Evolutionary conservation across 2,888 invertebrate species (phyloP).

Genomic region (Autographa gamma): DNA sequence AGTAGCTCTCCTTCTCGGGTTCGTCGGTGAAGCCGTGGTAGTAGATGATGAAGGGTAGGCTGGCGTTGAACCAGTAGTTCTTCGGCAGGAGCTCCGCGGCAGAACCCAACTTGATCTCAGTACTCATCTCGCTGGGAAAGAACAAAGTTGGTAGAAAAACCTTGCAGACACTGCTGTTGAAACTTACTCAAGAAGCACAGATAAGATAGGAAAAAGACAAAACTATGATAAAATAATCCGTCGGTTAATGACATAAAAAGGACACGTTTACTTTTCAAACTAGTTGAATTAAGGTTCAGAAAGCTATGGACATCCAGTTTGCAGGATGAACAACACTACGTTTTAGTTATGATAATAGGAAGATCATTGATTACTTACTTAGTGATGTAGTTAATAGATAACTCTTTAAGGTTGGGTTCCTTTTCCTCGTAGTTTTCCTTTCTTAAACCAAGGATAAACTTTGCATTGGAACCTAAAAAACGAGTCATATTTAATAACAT

Average conservation of each 20-base stretch:
- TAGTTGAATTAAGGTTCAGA: too few relatives aligned
- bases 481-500: background rate
- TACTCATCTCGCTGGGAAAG: slow-evolving; percentile 19
- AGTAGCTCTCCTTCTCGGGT: slow-evolving; percentile 54
- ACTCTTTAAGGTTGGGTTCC: slow-evolving; percentile 52
- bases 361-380: slow-evolving; percentile 35
- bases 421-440: slow-evolving; percentile 32
- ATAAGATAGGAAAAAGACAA: too few relatives aligned
- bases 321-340: too few relatives aligned
- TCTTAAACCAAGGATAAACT: slow-evolving; percentile 43
- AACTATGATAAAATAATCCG: too few relatives aligned
- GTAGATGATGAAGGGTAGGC: slow-evolving; percentile 45
- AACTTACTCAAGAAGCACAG: too few relatives aligned
- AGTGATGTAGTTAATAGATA: slow-evolving; percentile 48
- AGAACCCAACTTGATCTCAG: slow-evolving; percentile 18
- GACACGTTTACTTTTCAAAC: too few relatives aligned
- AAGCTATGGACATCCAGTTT: too few relatives aligned
- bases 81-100: slow-evolving; percentile 10
- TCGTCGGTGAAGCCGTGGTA: slow-evolving; percentile 62
- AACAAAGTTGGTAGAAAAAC: background rate
- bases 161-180: too few relatives aligned
- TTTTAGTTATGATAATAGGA: background rate
- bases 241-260: too few relatives aligned
- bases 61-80: slow-evolving; percentile 12
- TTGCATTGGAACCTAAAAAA: slow-evolving; percentile 46